phyloP scores from a whole-genome alignment of 2,113 vertebrate species.

The Pandion haliaetus region DNA sequence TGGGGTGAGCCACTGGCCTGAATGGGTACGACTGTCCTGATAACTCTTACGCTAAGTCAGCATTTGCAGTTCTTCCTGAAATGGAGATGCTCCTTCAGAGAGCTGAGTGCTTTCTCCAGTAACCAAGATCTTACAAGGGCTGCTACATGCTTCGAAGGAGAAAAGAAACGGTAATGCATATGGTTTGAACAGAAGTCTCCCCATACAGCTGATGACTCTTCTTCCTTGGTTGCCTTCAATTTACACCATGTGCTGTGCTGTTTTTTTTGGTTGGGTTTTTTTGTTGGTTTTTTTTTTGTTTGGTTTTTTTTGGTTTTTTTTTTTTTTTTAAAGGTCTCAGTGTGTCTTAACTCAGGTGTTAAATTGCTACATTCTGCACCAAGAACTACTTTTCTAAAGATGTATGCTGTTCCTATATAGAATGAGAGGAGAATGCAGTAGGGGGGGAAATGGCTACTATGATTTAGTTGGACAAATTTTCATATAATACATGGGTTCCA shows the following conservation, averaged over 20 bases:
- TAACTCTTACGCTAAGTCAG: not conserved
- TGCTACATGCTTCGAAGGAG: not conserved
- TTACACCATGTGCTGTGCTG: not conserved
- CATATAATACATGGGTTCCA: not conserved
- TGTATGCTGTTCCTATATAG: not conserved
- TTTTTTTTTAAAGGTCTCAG: not conserved
- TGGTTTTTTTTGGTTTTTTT: too few relatives aligned
- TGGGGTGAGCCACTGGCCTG: not conserved
- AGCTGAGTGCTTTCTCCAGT: not conserved
- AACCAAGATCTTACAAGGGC: not conserved
- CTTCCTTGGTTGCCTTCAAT: not conserved
- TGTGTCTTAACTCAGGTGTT: not conserved
- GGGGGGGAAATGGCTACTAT: not conserved
- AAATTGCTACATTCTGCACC: not conserved
- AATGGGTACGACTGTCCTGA: not conserved
- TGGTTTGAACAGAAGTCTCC: not conserved
- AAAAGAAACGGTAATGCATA: rapidly evolving
- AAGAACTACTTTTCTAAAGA: not conserved
- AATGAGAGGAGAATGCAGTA: not conserved
- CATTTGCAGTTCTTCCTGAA: not conserved
- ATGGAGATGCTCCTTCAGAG: not conserved
- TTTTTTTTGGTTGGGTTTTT: too few relatives aligned
- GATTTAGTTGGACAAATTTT: not conserved
- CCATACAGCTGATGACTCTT: not conserved
- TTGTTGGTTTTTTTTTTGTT: too few relatives aligned